A percentile compares a stretch with the other conserved stretches of the same genome.
phyloP scores from a whole-genome alignment of 2,797 vertebrate genomes.

The Phrynocephalus guinanensis region DNA sequence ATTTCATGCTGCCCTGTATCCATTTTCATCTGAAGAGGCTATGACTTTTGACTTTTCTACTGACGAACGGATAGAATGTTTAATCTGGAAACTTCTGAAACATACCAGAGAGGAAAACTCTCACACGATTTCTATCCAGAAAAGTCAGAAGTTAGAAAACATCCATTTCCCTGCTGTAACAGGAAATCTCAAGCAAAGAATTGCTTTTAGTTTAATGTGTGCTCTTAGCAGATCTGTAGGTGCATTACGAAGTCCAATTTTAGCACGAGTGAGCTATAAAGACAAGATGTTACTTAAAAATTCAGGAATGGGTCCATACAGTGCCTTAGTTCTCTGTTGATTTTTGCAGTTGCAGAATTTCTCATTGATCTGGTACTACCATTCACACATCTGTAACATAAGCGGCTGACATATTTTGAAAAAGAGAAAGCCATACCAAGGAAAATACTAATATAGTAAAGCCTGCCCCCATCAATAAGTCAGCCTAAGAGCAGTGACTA shows the following conservation, averaged over 20 bases:
- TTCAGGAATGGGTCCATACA: neutral
- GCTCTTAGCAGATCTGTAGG: neutral
- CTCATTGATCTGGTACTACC: neutral
- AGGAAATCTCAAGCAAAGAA: accelerated
- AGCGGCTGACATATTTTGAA: neutral
- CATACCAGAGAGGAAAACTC: neutral
- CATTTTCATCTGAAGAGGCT: neutral
- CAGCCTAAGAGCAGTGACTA: no score
- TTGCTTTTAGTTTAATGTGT: neutral
- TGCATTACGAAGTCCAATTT: neutral
- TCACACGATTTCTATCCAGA: neutral
- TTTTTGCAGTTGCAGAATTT: neutral
- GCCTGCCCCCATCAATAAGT: no score
- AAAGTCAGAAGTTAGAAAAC: neutral
- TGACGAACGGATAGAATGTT: neutral
- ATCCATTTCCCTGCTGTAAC: neutral
- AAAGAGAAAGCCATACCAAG: no score
- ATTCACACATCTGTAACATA: neutral
- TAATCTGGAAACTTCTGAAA: neutral
- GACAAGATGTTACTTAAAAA: conserved; percentile 23
- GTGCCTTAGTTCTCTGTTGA: neutral
- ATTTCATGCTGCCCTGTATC: neutral
- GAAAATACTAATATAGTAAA: neutral
- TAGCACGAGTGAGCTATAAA: neutral
- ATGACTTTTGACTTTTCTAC: neutral